Base-by-base conservation (phyloP, 2,113 vertebrate species). In the Paraplagusia blochii region DNA sequence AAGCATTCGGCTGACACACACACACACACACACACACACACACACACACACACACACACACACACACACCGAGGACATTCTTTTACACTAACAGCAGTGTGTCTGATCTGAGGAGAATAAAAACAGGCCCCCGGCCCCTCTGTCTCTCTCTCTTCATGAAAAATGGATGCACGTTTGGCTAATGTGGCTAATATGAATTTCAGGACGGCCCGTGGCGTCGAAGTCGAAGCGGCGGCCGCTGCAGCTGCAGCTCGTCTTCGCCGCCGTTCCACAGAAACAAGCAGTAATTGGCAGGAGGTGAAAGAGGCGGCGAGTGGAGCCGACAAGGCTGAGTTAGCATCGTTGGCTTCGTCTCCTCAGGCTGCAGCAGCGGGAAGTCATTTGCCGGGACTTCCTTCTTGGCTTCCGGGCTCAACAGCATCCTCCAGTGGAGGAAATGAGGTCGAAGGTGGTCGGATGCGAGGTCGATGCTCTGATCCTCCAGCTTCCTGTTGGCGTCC, bases 101-200 rank as follows among this genome's bases (percentile, higher is more conserved):
- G 58, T 51, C 33, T 69, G 50, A 8, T 52, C 66, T 15, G 40
- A 36, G 15, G 43, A 53, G 33, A 1, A 38, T 7, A 35, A 17
- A 69, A 66, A 53, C 45, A 46, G 53, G 57, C 65, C 12, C 0
- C 1, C 61, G 68, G 33, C 38, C n/a, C n/a, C n/a, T n/a, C n/a
- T n/a, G n/a, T n/a, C n/a, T n/a, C n/a, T 13, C 14, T 1, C 39
- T n/a, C 9, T 29, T 29, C 48, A 68, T 69, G 22, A 66, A 77
- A 64, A 35, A 77, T 75, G 36, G 12, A 82, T 77, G 63, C 39
- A 29, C 55, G 40, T 70, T n/a, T 63, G 54, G 51, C 62, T 71
- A 76, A 78, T 62, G 51, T 58, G 60, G 34, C 47, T 66, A 66
- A 66, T 74, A 48, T 74, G 66, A 70, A 62, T 79, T 65, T 73